These are phyloP conservation scores for Dicrostonyx torquatus DNA, from an alignment of 2,797 vertebrate species.

Conservation along the genomic window DNA sequence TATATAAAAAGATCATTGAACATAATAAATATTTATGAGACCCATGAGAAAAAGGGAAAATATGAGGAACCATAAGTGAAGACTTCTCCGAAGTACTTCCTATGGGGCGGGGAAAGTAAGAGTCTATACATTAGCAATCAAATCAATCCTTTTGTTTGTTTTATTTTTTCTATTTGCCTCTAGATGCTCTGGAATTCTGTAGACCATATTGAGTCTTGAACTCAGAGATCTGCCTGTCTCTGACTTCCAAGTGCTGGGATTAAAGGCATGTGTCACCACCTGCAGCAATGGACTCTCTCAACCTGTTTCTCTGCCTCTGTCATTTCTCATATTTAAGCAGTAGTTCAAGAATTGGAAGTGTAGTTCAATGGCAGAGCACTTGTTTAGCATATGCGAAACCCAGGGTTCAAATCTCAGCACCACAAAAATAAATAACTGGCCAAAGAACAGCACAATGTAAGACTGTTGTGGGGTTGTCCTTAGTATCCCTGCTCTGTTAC, in stretches of 20 bases:
- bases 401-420: not conserved
- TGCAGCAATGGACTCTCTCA: not conserved
- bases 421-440: not conserved
- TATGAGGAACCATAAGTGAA: conserved; percentile 41
- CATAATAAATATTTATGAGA: conserved; percentile 76
- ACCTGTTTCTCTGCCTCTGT: not conserved
- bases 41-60: conserved; percentile 35
- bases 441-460: not conserved
- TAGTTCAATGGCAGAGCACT: not conserved
- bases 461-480: not conserved
- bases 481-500: not conserved
- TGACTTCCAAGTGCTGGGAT: not conserved
- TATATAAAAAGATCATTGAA: conserved; percentile 72
- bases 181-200: not conserved
- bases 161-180: not conserved
- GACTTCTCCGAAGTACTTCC: conserved; percentile 16
- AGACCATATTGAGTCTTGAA: not conserved
- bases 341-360: not conserved
- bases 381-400: not conserved
- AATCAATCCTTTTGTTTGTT: not conserved
- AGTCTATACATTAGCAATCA: not conserved
- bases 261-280: not conserved
- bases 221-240: not conserved
- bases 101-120: not conserved
- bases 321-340: not conserved